phyloP scores from a whole-genome alignment of 2,797 vertebrate genomes.

The Mallotus villosus region DNA sequence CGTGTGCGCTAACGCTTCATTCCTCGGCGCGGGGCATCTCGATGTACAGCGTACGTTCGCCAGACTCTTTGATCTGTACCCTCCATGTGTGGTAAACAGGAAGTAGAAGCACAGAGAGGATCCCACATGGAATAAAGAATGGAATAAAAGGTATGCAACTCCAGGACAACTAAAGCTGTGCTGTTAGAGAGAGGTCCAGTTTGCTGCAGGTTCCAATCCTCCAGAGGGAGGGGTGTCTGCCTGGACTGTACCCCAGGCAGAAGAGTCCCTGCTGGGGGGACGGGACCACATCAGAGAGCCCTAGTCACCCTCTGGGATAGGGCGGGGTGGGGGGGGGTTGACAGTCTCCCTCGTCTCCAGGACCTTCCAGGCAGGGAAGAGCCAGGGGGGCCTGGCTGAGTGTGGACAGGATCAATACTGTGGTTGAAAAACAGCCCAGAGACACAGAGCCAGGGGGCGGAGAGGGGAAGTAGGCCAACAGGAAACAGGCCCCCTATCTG shows the following conservation, averaged over 20 bases:
- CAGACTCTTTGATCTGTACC: neutral
- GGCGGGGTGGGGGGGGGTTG: constrained; percentile 45
- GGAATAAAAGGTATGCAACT: neutral
- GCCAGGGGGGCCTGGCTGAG: no score
- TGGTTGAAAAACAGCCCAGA: constrained; percentile 36
- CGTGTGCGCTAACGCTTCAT: neutral
- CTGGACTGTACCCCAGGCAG: neutral
- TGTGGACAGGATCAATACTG: constrained; percentile 43
- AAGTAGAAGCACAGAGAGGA: neutral
- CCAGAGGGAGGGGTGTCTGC: neutral
- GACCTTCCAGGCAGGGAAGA: no score
- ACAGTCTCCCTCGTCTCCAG: constrained; percentile 7
- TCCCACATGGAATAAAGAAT: neutral
- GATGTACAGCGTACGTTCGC: neutral
- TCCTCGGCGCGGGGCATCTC: neutral
- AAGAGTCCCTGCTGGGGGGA: neutral
- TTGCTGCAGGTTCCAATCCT: no score
- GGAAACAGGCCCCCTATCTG: constrained; percentile 6
- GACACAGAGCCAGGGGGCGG: constrained; percentile 12
- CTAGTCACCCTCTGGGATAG: constrained; percentile 17
- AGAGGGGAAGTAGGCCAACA: constrained; percentile 3
- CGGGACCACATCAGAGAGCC: neutral
- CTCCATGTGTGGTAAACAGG: neutral
- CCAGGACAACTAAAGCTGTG: neutral
- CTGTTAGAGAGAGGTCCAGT: neutral